Conservation (phyloP, 2,888 invertebrate genomes). For the Petrolisthes cinctipes region DNA sequence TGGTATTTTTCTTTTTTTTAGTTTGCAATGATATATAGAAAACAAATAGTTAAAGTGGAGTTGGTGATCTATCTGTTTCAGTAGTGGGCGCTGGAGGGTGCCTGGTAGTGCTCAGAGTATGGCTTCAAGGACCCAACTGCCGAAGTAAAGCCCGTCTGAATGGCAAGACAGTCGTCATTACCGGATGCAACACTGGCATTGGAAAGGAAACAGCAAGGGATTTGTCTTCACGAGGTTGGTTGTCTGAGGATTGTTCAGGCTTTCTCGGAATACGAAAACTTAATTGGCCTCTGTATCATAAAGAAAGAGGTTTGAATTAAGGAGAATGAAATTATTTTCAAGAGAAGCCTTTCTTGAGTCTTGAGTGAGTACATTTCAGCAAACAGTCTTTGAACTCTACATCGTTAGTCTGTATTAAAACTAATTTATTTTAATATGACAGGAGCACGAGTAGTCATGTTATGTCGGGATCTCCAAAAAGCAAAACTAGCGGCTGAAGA, state of each 20-base stretch:
- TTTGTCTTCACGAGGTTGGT: slow-evolving; percentile 52
- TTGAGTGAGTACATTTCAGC: no score
- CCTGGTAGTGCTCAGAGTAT: slow-evolving; percentile 40
- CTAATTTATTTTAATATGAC: not conserved
- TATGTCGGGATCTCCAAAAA: slow-evolving; percentile 81
- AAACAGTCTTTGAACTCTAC: no score
- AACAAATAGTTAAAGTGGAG: not conserved
- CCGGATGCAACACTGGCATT: slow-evolving; percentile 64
- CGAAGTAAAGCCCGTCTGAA: slow-evolving; percentile 54
- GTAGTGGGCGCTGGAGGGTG: slow-evolving; percentile 38
- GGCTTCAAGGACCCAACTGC: slow-evolving; percentile 56
- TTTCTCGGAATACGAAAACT: not conserved
- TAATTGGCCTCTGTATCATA: not conserved
- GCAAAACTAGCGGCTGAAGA: slow-evolving; percentile 75
- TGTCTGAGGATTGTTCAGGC: not conserved
- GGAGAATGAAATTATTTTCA: not conserved
- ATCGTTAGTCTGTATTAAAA: no score
- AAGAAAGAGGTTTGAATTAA: no score
- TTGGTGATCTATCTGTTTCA: not conserved
- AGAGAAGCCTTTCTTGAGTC: no score
- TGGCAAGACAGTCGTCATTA: slow-evolving; percentile 62
- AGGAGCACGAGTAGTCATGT: slow-evolving; percentile 87
- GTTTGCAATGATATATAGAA: no score
- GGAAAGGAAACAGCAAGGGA: slow-evolving; percentile 64
- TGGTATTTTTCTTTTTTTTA: no score